Base-by-base conservation (phyloP, 2,113 vertebrate genomes). In the Hipposideros armiger region DNA sequence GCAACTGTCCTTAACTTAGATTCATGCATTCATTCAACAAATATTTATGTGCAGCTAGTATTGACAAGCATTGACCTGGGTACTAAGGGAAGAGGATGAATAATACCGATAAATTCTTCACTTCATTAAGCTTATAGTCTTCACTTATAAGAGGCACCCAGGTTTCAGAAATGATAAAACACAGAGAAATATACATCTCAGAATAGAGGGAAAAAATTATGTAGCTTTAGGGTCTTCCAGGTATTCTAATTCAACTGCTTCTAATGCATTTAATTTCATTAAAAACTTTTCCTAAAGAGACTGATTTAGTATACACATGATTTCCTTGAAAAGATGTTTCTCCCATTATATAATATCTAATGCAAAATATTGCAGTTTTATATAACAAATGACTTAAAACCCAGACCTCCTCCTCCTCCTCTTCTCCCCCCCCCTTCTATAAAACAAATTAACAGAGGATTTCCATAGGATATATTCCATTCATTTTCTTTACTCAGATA, bases 261-360 rank as follows among this genome's bases (percentile, higher is more conserved):
- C 42, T 80, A 83, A 78, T 14, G 8, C 64, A 73, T 42, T 95
- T 87, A 28, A 83, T 64, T 87, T 94, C 76, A 95, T 87, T 60
- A 11, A 77, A 86, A 90, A 89, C 2, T 36, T 90, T 17, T 82
- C 3, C 42, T 54, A 45, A 81, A 93, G 26, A 70, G 22, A 70
- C 4, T 58, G 17, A 7, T 78, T 93, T n/a, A 74, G 5, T 83
- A 70, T 73, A 76, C 9, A 69, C 24, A 10, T 80, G n/a, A 32
- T 64, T 85, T 56, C 7, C 32, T 74, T 93, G 32, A 78, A 86
- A 87, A 69, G 17, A 62, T 87, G 10, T 54, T 92, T 95, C 16
- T 83, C 95, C 82, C 4, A 36, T 94, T 89, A 82, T 47, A 42
- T 62, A 74, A 78, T 84, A 66, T 82, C 24, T 42, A 80, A 73